Evolutionary conservation across 2,797 vertebrate species (phyloP).

Genomic region (Chelon auratus): DNA sequence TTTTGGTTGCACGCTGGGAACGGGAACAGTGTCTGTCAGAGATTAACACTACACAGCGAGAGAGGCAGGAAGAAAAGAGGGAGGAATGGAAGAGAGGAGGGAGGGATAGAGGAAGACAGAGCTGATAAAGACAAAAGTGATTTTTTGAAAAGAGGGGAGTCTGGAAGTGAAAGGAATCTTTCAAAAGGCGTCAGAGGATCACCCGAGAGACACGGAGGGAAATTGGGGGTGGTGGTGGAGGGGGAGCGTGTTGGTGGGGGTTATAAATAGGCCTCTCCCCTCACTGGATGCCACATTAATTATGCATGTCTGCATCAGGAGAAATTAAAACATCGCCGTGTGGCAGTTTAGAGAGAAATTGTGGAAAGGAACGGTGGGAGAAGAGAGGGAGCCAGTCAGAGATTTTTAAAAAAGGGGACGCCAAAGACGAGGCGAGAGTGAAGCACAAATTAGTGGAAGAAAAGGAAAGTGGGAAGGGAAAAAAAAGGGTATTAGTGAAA

Average conservation of each 20-base stretch:
- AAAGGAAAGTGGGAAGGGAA: neutral
- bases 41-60: constrained; percentile 72
- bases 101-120: constrained; percentile 40
- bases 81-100: neutral
- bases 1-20: constrained; percentile 67
- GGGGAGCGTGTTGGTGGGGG: neutral
- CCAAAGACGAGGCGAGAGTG: neutral
- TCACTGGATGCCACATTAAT: constrained; percentile 67
- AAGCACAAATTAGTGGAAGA: constrained; percentile 12
- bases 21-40: constrained; percentile 74
- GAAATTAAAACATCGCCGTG: constrained; percentile 66
- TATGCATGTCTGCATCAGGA: constrained; percentile 65
- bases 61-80: neutral
- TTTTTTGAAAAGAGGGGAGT: constrained; percentile 39
- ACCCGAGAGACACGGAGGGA: constrained; percentile 9
- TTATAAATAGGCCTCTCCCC: constrained; percentile 56
- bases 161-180: constrained; percentile 37
- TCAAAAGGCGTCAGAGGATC: constrained; percentile 17
- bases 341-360: constrained; percentile 38
- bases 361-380: constrained; percentile 16
- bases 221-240: neutral
- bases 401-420: constrained; percentile 45
- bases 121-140: constrained; percentile 57
- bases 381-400: constrained; percentile 42
- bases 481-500: constrained; percentile 13